Conservation (phyloP, 2,888 invertebrate genomes). For the Endotricha flammealis region DNA sequence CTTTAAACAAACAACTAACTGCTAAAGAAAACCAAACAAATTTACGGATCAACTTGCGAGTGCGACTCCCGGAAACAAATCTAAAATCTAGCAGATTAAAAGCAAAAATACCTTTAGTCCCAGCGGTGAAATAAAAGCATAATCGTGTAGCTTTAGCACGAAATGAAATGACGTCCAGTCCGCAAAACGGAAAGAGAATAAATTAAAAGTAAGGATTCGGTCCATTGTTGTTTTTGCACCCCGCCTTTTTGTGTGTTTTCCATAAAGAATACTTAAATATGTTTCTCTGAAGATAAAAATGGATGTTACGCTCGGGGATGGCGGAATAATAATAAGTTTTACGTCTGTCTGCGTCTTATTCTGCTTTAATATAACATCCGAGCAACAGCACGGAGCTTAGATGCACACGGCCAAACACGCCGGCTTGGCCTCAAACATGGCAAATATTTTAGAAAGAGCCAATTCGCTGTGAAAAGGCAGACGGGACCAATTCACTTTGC, state of each 20-base stretch:
- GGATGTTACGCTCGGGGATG: constrained; percentile 24
- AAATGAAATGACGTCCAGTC: constrained; percentile 59
- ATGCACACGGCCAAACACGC: constrained; percentile 18
- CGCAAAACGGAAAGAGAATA: constrained; percentile 52
- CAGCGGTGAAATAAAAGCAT: constrained; percentile 55
- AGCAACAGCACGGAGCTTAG: constrained; percentile 19
- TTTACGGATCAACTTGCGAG: constrained; percentile 41
- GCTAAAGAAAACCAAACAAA: constrained; percentile 54
- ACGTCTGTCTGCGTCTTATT: constrained; percentile 7
- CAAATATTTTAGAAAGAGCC: constrained; percentile 34
- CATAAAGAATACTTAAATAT: constrained; percentile 39
- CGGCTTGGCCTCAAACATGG: constrained; percentile 13
- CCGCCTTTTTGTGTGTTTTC: constrained; percentile 38
- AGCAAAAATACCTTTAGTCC: constrained; percentile 38
- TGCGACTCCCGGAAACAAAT: constrained; percentile 36
- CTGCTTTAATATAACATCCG: constrained; percentile 10
- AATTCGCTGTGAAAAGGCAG: constrained; percentile 28
- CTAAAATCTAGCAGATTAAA: constrained; percentile 33
- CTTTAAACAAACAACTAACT: constrained; percentile 56
- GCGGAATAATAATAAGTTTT: constrained; percentile 24
- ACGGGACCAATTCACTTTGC: constrained; percentile 23
- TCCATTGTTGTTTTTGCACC: constrained; percentile 50
- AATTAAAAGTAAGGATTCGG: constrained; percentile 61
- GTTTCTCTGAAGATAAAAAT: constrained; percentile 31
- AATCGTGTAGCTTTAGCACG: constrained; percentile 56